Percentiles rank a stretch among this genome's conserved stretches.
phyloP scores from a whole-genome alignment of 2,113 vertebrate species.

The Zosterops hypoxanthus region DNA sequence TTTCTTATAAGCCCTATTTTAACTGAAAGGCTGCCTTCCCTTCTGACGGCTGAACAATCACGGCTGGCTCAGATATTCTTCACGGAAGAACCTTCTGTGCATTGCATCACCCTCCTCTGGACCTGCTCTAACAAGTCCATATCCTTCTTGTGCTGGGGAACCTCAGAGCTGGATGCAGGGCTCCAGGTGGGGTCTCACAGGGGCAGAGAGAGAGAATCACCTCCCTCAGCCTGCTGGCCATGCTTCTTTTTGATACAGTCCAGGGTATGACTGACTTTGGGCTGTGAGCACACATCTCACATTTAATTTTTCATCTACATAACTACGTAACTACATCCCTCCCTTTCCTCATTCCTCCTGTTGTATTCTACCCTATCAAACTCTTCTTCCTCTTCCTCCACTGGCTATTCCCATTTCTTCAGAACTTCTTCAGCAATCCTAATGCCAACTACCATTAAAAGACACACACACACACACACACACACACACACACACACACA shows the following conservation, averaged over 20 bases:
- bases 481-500: not conserved
- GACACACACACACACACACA: not conserved
- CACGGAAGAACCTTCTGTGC: not conserved
- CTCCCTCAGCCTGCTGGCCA: not conserved
- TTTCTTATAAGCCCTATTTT: not conserved
- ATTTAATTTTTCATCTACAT: not conserved
- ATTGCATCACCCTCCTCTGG: not conserved
- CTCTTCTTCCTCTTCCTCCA: not conserved
- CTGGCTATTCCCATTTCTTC: not conserved
- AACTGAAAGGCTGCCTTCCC: not conserved
- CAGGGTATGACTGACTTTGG: accelerated
- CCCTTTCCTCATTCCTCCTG: not conserved
- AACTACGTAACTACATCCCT: not conserved
- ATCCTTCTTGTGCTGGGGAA: not conserved
- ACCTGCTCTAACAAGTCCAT: not conserved
- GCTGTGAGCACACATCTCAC: not conserved
- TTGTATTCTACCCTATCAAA: not conserved
- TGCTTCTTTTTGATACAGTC: not conserved
- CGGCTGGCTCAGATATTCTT: not conserved
- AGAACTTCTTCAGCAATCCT: not conserved
- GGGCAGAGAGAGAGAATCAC: not conserved
- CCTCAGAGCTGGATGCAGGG: not conserved
- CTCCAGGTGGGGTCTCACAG: not conserved
- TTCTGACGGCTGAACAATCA: not conserved
- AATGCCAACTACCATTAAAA: not conserved